phyloP scores from a whole-genome alignment of 2,113 vertebrate species.

The Eulemur rufifrons region DNA sequence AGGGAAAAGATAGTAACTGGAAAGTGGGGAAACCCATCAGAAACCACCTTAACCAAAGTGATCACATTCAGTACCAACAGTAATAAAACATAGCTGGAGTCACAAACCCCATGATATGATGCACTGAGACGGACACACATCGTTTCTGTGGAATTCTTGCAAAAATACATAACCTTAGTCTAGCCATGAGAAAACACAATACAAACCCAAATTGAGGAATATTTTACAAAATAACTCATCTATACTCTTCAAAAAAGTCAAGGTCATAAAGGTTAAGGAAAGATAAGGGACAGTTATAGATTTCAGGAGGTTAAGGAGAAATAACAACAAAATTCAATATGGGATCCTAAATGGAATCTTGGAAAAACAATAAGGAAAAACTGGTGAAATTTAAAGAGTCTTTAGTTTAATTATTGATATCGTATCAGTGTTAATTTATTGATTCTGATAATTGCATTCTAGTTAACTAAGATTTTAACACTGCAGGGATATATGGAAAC shows the following conservation, averaged over 20 bases:
- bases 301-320: slow-evolving; percentile 5
- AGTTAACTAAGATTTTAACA: neutral
- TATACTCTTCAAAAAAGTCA: neutral
- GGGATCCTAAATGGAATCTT: neutral
- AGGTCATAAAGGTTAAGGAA: neutral
- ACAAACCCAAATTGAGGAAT: neutral
- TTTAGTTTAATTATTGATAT: neutral
- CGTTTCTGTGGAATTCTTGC: neutral
- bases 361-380: neutral
- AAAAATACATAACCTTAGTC: neutral
- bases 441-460: neutral
- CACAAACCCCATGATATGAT: neutral
- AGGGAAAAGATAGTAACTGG: neutral
- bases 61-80: neutral
- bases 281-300: neutral
- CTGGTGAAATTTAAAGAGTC: neutral
- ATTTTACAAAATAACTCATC: slow-evolving; percentile 6
- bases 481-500: neutral
- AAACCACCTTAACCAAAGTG: neutral
- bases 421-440: neutral
- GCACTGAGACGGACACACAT: neutral
- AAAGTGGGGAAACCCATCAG: neutral
- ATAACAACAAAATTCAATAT: neutral
- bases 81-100: neutral
- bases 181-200: neutral